Percentiles rank a stretch among this genome's conserved stretches.
phyloP scores from a whole-genome alignment of 30 jellyfish, hydroid and myxozoan species.

The Cassiopea xamachana region DNA sequence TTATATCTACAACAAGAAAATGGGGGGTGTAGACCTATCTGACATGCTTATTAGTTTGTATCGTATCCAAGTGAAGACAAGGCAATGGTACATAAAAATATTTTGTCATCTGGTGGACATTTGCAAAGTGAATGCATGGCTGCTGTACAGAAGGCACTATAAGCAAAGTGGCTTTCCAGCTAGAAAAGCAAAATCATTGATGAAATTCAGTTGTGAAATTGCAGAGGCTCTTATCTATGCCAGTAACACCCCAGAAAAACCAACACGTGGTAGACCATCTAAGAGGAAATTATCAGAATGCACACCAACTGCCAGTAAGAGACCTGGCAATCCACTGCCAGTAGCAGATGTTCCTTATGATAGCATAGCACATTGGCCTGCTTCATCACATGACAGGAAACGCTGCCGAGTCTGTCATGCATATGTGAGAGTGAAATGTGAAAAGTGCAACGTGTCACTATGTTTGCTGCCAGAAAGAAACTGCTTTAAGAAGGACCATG shows the following conservation, averaged over 20 bases:
- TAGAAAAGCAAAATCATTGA: neutral
- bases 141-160: conserved; percentile 80
- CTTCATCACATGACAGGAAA: too few species aligned
- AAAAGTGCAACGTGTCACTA: too few species aligned
- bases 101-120: conserved; percentile 45
- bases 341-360: too few species aligned
- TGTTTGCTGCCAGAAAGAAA: too few species aligned
- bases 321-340: too few species aligned
- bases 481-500: too few species aligned
- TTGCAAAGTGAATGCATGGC: conserved; percentile 79
- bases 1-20: conserved; percentile 35
- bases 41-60: conserved; percentile 75
- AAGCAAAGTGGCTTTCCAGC: neutral
- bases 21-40: conserved; percentile 86
- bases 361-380: too few species aligned
- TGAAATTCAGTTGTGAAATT: neutral
- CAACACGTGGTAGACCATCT: conserved; percentile 35
- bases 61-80: neutral
- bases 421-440: too few species aligned
- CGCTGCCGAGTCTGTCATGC: too few species aligned
- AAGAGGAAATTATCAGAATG: conserved; percentile 13
- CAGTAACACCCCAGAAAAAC: conserved; percentile 19
- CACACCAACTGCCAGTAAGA: too few species aligned
- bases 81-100: neutral
- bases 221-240: conserved; percentile 58